phyloP scores from a whole-genome alignment of 2,888 invertebrate species.

The Strigamia crassipes region DNA sequence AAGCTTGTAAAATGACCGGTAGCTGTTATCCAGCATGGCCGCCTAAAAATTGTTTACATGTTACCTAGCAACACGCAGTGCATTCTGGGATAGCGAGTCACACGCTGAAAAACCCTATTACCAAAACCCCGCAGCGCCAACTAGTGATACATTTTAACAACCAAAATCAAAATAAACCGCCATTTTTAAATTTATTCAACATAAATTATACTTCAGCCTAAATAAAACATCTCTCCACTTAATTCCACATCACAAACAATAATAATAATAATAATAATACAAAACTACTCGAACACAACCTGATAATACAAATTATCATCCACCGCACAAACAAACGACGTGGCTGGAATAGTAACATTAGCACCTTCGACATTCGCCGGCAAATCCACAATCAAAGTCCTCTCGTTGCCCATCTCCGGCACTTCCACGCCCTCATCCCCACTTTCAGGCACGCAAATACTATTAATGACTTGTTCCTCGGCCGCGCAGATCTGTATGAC shows the following conservation, averaged over 20 bases:
- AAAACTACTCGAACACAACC: neutral
- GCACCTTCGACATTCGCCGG: neutral
- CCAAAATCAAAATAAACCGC: neutral
- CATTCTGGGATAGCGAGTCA: too few species aligned
- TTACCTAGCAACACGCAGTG: too few species aligned
- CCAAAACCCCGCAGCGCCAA: too few species aligned
- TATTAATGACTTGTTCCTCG: neutral
- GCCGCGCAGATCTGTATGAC: neutral
- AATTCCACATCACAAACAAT: neutral
- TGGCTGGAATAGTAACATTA: conserved; percentile 3
- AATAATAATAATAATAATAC: neutral
- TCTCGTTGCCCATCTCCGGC: neutral
- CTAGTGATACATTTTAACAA: too few species aligned
- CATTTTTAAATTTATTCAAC: neutral
- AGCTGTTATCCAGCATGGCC: too few species aligned
- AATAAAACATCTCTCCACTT: too few species aligned
- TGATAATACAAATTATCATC: conserved; percentile 11
- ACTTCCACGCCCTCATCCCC: neutral
- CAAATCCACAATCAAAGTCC: conserved; percentile 1
- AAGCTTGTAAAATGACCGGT: too few species aligned
- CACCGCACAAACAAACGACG: neutral
- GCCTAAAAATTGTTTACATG: too few species aligned
- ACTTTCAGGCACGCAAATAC: neutral
- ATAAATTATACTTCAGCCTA: too few species aligned
- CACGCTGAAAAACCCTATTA: too few species aligned